phyloP scores from a whole-genome alignment of 1,140 invertebrate genomes.

The Nasonia giraulti region DNA sequence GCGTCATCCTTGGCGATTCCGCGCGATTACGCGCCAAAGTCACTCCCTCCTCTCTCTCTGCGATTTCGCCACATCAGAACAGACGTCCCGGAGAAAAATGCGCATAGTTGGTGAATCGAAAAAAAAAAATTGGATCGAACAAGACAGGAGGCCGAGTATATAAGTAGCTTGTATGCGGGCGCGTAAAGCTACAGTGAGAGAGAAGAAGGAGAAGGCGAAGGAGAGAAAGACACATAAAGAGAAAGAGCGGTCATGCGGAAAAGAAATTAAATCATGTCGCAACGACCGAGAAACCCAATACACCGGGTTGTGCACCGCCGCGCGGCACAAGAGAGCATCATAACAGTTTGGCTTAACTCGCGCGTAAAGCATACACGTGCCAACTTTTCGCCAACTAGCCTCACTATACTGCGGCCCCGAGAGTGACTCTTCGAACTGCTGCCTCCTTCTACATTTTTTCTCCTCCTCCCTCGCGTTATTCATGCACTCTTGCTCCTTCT shows the following conservation, averaged over 20 bases:
- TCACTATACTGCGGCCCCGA: neutral
- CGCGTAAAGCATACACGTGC: conserved; percentile 49
- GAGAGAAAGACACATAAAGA: neutral
- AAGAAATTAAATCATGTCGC: conserved; percentile 49
- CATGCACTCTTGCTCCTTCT: neutral
- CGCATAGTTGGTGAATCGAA: neutral
- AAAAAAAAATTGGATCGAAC: neutral
- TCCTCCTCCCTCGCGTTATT: neutral
- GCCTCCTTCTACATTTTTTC: neutral
- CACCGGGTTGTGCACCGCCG: neutral
- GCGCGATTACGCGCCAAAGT: conserved; percentile 10
- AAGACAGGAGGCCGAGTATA: neutral
- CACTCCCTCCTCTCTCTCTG: neutral
- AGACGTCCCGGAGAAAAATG: neutral
- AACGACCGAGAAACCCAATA: conserved; percentile 47
- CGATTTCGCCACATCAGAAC: neutral
- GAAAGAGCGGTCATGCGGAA: conserved; percentile 27
- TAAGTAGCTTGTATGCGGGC: neutral
- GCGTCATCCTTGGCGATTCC: conserved; percentile 1
- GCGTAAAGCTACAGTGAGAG: neutral
- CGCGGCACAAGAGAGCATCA: conserved; percentile 20
- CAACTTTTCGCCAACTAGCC: conserved; percentile 29
- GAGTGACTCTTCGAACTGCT: neutral
- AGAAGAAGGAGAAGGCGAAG: neutral
- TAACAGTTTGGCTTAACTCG: conserved; percentile 51